Percentiles rank a stretch among this genome's conserved stretches.
These are phyloP conservation scores for Bombus pyrosoma DNA, from an alignment of 1,140 invertebrate genomes.

Conservation along the genomic window DNA sequence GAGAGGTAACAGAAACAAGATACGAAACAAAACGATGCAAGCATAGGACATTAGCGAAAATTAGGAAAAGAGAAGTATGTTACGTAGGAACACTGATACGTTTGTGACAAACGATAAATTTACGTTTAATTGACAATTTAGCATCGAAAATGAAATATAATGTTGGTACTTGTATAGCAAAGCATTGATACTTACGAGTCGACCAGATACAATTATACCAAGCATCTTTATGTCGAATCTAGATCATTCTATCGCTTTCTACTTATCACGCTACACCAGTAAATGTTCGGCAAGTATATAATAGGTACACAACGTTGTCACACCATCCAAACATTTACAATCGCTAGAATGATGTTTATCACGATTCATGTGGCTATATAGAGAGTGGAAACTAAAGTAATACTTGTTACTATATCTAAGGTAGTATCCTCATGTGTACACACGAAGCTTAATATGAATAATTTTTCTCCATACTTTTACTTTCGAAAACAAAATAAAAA, in stretches of 20 bases:
- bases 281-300: neutral
- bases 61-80: neutral
- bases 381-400: neutral
- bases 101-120: neutral
- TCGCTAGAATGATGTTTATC: constrained; percentile 23
- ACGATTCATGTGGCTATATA: neutral
- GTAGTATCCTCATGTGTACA: neutral
- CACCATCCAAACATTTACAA: constrained; percentile 22
- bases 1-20: neutral
- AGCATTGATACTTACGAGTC: constrained; percentile 83
- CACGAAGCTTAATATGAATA: neutral
- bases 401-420: neutral
- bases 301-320: neutral
- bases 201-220: constrained; percentile 87
- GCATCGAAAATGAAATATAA: neutral
- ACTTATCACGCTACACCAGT: constrained; percentile 9
- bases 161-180: neutral
- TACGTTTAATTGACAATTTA: neutral
- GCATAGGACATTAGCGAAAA: neutral
- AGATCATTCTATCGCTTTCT: constrained; percentile 51
- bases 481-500: neutral
- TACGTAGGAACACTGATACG: neutral
- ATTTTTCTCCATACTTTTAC: neutral
- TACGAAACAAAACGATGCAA: neutral
- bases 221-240: constrained; percentile 82